Evolutionary conservation across 2,113 vertebrate species (phyloP).

Genomic region (Petaurus breviceps): DNA sequence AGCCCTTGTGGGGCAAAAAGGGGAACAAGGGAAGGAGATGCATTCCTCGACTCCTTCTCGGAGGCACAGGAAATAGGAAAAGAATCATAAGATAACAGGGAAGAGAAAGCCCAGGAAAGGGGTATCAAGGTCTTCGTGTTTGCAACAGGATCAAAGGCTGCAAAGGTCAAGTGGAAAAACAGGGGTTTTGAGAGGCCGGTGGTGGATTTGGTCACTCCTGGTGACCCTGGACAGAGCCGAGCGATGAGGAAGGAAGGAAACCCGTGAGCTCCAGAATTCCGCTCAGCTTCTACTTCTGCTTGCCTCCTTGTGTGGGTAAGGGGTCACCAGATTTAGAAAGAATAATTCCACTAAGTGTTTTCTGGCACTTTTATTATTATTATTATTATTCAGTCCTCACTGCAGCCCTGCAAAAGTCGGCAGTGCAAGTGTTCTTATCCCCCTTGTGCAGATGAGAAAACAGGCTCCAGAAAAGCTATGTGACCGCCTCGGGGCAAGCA

Average conservation of each 20-base stretch:
- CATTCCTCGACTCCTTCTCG: too few relatives aligned
- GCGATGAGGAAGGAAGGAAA: neutral
- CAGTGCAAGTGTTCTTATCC: neutral
- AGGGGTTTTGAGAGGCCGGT: neutral
- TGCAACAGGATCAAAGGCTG: neutral
- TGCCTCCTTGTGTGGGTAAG: neutral
- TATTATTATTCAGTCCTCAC: neutral
- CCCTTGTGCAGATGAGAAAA: neutral
- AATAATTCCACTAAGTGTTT: neutral
- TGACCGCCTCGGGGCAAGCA: neutral
- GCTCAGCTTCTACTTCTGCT: neutral
- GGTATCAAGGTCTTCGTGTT: neutral
- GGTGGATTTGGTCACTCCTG: neutral
- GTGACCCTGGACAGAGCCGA: neutral
- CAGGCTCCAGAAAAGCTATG: neutral
- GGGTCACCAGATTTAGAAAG: neutral
- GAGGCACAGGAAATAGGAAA: neutral
- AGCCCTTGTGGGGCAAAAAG: neutral
- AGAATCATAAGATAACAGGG: neutral
- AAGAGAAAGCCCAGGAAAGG: neutral
- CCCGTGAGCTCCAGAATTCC: neutral
- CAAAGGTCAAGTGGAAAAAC: neutral
- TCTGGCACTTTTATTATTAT: neutral
- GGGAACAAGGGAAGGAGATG: too few relatives aligned
- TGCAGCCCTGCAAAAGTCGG: neutral